Conservation (phyloP, 2,797 vertebrate species). For the Tiaroga cobitis region DNA sequence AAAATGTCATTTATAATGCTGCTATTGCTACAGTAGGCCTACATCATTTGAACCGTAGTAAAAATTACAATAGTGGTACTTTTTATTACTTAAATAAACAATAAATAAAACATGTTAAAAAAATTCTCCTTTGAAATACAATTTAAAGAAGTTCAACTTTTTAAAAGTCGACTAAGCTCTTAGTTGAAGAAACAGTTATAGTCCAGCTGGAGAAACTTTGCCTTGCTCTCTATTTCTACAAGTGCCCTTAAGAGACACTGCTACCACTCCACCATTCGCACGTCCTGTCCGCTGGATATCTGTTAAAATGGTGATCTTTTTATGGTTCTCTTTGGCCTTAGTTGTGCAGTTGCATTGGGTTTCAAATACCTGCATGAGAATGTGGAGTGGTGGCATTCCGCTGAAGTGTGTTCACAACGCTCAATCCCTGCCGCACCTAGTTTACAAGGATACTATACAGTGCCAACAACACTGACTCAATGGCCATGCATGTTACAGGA, state of each 20-base stretch:
- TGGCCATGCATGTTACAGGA: background rate
- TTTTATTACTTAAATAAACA: background rate
- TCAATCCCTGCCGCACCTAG: constrained; percentile 39
- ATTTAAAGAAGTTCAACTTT: background rate
- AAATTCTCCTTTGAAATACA: background rate
- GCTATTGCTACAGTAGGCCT: too few species aligned
- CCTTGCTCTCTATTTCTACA: background rate
- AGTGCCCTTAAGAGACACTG: background rate
- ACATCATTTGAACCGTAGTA: background rate
- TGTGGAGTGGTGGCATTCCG: constrained; percentile 68
- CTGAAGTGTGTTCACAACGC: background rate
- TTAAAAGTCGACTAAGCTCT: background rate
- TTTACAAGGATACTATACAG: background rate
- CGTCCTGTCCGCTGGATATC: too few species aligned
- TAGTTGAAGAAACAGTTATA: background rate
- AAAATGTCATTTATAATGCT: too few species aligned
- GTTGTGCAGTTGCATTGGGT: background rate
- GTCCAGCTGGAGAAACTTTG: background rate
- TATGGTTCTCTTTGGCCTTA: background rate
- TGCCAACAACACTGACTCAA: constrained; percentile 29
- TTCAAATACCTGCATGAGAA: constrained; percentile 53
- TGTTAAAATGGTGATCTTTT: background rate
- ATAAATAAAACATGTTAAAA: background rate
- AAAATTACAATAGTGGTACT: background rate
- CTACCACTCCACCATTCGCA: background rate